phyloP scores from a whole-genome alignment of 2,113 vertebrate species.

The Orthonyx spaldingii region DNA sequence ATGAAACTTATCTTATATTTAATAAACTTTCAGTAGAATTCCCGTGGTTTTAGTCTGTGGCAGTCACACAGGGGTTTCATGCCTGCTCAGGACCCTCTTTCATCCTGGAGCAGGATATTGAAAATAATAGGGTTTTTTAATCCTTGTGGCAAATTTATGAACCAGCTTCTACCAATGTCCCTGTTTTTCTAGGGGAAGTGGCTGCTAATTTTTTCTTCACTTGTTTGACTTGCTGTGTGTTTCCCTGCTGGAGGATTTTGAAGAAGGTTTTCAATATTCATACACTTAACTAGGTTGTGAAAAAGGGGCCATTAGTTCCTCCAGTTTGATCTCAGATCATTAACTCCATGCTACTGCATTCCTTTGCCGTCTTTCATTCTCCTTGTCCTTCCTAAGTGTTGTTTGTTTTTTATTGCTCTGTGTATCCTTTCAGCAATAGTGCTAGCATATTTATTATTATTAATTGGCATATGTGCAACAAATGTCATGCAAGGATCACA shows the following conservation, averaged over 20 bases:
- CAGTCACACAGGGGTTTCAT: too few species aligned
- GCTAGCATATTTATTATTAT: slow-evolving; percentile 23
- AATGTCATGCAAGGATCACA: slow-evolving; percentile 19
- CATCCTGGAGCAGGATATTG: neutral
- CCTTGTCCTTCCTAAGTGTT: neutral
- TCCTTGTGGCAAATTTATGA: neutral
- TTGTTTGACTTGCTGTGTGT: neutral
- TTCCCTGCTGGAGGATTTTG: neutral
- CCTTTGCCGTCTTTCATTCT: neutral
- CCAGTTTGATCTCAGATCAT: neutral
- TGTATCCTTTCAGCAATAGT: neutral
- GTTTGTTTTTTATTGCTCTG: neutral
- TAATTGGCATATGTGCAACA: slow-evolving; percentile 37
- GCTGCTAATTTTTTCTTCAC: neutral
- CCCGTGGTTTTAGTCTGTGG: too few species aligned
- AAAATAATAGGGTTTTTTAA: neutral
- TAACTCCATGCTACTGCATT: neutral
- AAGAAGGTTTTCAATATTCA: slow-evolving; percentile 33
- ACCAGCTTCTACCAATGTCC: neutral
- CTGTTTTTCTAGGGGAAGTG: neutral
- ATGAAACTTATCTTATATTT: too few species aligned
- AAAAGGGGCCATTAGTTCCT: neutral
- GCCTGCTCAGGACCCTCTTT: neutral
- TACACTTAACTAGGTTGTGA: neutral
- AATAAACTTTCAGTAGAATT: too few species aligned